Base-by-base conservation (phyloP, 2,888 invertebrate genomes). In the Euplexia lucipara region DNA sequence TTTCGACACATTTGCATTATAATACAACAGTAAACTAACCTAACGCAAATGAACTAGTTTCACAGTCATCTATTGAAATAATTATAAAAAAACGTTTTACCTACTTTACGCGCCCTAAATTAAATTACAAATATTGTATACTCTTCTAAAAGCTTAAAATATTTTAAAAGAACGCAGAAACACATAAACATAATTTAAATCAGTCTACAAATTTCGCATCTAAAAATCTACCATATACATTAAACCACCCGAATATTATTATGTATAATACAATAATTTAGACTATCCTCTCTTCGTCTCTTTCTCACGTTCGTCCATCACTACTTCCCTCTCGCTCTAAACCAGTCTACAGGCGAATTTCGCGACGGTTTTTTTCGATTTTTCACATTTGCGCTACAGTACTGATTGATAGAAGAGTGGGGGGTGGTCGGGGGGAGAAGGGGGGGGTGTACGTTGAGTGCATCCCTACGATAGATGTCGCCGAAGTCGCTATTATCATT, bases 211-310 rank as follows among this genome's bases (percentile, higher is more conserved):
- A 53, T 66, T 61, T 51, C 51, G 53, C 51, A 74, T 89, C 87
- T 86, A 14, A 39, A 61, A 64, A 45, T 51, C 65, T 71, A 14
- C 9, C 82, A 74, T 86, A 86, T 90, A 87, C 90, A 51, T 51
- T 52, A 68, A 84, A 82, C 83, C 86, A 80, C 85, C 86, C 86
- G 85, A 91, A 90, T 91, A 90, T 91, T 90, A 91, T 90, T 92
- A 92, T 89, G 90, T 92, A 90, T 91, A 90, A 90, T 90, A 91
- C 87, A 91, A 91, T 92, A 92, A 92, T 92, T 91, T 90, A 91
- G 92, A 89, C 91, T 87, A 90, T 89, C 84, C 87, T 83, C 75
- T 75, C 64, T 63, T 63, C 52, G 8, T 88, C 82, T 82, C 88
- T 42, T 47, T 88, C 75, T n/a, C 39, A 51, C 78, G 10, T 44